A percentile compares a stretch with the other conserved stretches of the same genome.
Evolutionary conservation across 2,113 vertebrate species (phyloP).

Genomic region (Thinocorus orbignyianus): DNA sequence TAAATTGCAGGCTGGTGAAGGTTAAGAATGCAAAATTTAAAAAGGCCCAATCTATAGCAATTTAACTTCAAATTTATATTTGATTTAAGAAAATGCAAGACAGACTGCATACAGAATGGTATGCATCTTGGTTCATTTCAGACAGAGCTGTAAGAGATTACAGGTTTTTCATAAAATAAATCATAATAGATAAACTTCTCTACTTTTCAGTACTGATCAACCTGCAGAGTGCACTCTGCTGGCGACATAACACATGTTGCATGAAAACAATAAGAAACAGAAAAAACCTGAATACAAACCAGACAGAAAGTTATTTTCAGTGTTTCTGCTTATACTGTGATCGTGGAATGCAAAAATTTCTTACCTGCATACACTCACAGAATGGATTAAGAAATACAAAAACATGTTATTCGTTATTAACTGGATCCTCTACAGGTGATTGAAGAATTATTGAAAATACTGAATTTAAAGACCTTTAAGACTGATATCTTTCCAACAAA

Average conservation of each 20-base stretch:
- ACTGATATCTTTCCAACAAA: neutral
- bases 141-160: neutral
- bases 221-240: neutral
- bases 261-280: neutral
- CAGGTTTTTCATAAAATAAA: neutral
- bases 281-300: neutral
- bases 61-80: neutral
- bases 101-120: neutral
- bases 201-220: neutral
- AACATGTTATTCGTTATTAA: neutral
- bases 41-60: neutral
- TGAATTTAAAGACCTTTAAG: neutral
- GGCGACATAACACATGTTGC: neutral
- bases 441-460: neutral
- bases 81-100: neutral
- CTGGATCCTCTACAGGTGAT: neutral
- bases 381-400: neutral
- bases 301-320: neutral
- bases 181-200: neutral
- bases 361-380: neutral
- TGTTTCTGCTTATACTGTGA: neutral
- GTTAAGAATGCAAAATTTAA: neutral
- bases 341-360: neutral
- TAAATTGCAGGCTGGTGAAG: neutral
- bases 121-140: neutral